These are phyloP conservation scores for Magallana nippona DNA, from an alignment of 2,888 invertebrate genomes.

Conservation along the genomic window DNA sequence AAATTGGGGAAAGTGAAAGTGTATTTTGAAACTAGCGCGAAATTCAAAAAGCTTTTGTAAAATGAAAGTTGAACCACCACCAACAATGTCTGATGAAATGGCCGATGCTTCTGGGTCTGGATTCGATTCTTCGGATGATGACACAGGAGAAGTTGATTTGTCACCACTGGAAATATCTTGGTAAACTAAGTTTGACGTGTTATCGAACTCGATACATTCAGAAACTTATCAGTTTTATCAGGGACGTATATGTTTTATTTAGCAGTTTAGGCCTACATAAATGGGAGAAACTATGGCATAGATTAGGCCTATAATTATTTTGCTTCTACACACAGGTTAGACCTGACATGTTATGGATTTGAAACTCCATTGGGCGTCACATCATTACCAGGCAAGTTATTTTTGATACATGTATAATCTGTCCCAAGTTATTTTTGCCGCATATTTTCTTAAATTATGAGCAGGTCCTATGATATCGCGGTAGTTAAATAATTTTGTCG, in stretches of 20 bases:
- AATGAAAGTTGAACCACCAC: not conserved
- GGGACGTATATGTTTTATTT: no score
- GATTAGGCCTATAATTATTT: no score
- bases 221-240: no score
- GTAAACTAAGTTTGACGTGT: constrained; percentile 41
- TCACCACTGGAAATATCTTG: constrained; percentile 67
- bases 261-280: no score
- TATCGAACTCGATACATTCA: not conserved
- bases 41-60: not conserved
- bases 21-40: not conserved
- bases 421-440: no score
- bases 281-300: no score
- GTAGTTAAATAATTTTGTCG: no score
- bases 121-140: constrained; percentile 71
- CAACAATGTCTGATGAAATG: constrained; percentile 11
- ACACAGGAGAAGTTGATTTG: constrained; percentile 60
- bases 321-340: constrained; percentile 57
- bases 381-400: constrained; percentile 59
- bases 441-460: no score
- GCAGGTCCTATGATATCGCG: no score
- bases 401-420: no score
- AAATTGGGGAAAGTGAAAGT: not conserved
- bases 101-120: constrained; percentile 43
- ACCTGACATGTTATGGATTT: constrained; percentile 51
- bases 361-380: constrained; percentile 61